Conservation (phyloP, 2,113 vertebrate species). For the Trichechus manatus region DNA sequence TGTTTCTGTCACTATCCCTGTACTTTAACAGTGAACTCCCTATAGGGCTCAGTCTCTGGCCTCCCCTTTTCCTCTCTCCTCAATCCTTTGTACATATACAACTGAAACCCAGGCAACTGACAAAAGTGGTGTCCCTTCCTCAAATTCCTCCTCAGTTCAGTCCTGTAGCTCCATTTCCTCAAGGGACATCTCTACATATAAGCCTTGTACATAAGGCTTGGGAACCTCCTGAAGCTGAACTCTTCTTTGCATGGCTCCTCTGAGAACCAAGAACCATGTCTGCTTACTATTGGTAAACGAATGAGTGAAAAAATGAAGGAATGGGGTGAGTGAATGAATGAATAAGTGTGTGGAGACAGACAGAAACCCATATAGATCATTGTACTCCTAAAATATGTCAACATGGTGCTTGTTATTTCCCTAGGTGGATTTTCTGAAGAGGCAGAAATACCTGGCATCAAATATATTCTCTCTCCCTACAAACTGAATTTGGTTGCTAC, state of each 20-base stretch:
- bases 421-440: constrained; percentile 94
- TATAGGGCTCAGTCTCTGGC: neutral
- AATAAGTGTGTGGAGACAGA: neutral
- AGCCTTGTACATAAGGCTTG: neutral
- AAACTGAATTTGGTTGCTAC: constrained; percentile 92
- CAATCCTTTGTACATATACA: neutral
- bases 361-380: neutral
- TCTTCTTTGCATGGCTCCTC: neutral
- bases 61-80: neutral
- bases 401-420: constrained; percentile 25
- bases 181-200: neutral
- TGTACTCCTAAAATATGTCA: neutral
- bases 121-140: neutral
- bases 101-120: neutral
- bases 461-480: constrained; percentile 92
- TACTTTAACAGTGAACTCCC: neutral
- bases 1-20: neutral
- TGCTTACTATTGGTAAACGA: neutral
- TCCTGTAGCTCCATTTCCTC: neutral
- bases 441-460: constrained; percentile 90
- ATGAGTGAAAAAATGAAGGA: neutral
- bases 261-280: neutral
- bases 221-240: neutral
- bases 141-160: neutral
- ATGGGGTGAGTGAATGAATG: neutral